These are phyloP conservation scores for Otus sunia DNA, from an alignment of 2,113 vertebrate species.

Conservation along the genomic window DNA sequence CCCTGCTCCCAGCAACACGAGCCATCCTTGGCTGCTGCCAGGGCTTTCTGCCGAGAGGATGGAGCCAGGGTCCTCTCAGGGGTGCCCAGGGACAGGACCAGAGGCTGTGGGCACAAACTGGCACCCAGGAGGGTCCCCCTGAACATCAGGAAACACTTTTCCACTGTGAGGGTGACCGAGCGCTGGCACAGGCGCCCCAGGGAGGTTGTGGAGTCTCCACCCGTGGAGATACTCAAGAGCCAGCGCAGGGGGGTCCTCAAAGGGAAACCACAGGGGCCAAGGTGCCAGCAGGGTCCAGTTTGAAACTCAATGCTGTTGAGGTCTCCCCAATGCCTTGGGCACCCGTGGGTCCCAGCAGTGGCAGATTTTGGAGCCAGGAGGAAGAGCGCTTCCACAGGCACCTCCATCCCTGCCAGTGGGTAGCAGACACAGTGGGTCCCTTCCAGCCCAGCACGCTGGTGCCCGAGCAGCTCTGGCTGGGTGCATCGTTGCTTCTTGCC, in stretches of 20 bases:
- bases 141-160: not conserved
- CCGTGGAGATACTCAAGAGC: not conserved
- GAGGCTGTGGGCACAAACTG: not conserved
- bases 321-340: not conserved
- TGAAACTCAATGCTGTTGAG: not conserved
- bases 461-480: rapidly evolving
- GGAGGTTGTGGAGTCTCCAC: not conserved
- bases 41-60: not conserved
- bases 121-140: not conserved
- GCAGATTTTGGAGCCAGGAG: not conserved
- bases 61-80: not conserved
- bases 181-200: not conserved
- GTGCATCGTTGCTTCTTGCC: not conserved
- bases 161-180: not conserved
- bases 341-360: not conserved
- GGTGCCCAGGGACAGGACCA: not conserved
- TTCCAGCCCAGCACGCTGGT: not conserved
- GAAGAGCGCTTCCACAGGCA: not conserved
- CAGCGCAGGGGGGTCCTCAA: not conserved
- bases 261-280: not conserved
- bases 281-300: not conserved
- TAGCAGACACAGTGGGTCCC: rapidly evolving
- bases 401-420: too few relatives aligned
- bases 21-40: not conserved
- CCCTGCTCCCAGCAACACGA: not conserved